Evolutionary conservation across 2,888 invertebrate species (phyloP), one percentile per base, ranked within the genome.

Genomic region (Drosophila yooni): DNA sequence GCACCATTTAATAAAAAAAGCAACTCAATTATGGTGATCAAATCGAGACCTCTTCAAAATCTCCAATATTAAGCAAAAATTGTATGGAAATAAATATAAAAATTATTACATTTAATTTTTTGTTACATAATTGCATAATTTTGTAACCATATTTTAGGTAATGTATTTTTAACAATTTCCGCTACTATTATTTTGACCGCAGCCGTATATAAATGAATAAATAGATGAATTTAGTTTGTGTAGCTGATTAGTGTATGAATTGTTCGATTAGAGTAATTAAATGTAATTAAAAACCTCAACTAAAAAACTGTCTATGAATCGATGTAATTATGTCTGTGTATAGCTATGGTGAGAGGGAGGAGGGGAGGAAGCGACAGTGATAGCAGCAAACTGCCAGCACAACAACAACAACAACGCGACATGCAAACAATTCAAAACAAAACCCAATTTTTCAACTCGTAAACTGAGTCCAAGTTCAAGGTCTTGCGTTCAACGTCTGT

Each of bases 401-500:
- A 58, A 33, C 40, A 62, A 56, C 43, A 69, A 61, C 68, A 21
- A 59, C 50, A 67, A 60, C 74, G 52, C 74, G 54, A 43, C 58
- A 65, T 53, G 64, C 78, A 81, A 76, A 74, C 78, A 83, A 83
- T 82, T 88, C 83, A 85, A 83, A 86, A 86, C 81, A 89, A 88
- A 82, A 82, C 80, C 81, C 62, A 81, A 79, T 76, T 89, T 88
- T 86, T 89, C 76, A 83, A 81, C 89, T 89, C 83, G 77, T 74
- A 82, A 91, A 81, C 81, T 87, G 83, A 85, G 85, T 85, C 89
- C 92, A 92, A 91, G 91, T 91, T 91, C 91, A 92, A 91, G 91
- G 91, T 91, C 90, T 90, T 61, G 81, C 85, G 83, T 84, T 86
- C 88, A 89, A 76, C 75, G 81, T 87, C 84, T 82, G 70, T 53